Evolutionary conservation across 2,113 vertebrate genomes (phyloP), one percentile per base, ranked within the genome.

Genomic region (Herpetotheres cachinnans): DNA sequence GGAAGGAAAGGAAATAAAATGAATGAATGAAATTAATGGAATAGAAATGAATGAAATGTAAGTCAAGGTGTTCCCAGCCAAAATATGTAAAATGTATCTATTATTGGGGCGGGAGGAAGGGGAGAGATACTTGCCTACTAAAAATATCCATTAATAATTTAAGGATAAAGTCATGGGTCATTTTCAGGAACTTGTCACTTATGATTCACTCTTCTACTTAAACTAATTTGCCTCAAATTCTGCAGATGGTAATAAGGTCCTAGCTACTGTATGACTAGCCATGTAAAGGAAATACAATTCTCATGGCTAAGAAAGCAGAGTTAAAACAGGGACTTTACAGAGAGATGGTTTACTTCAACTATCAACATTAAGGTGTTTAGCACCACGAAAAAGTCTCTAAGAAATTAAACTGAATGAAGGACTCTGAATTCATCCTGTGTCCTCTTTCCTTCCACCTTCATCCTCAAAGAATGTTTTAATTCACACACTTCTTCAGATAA

Each of bases 101-200:
- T 55, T 46, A 26, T 6, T 44, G 6, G 3, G 16, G 29, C 6
- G 18, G 16, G 6, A 5, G 3, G 3, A 11, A 2, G 2, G 9
- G 12, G 9, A 7, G 24, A 27, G 6, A 59, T 32, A 19, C 13
- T 81, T 46, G 9, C 29, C 42, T 86, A 18, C 22, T 81, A 34
- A 70, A 59, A 8, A 30, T 38, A 82, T 11, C 16, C 6, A 3
- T 73, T 6, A 66, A 46, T 58, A 61, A 73, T 69, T 52, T 27
- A 62, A 82, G 16, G 47, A 38, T 82, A 44, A 79, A 66, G 13
- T 36, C 55, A 47, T 1, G 1, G 52, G 36, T 82, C 32, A 24
- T 59, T 82, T 71, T 65, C 65, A 86, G 54, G 52, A 86, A 50
- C 17, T 27, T n/a, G 11, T 54, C 4, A 44, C 15, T 72, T 78